Percentiles rank a stretch among this genome's conserved stretches.
phyloP scores from a whole-genome alignment of 2,888 invertebrate genomes.

The Callimorpha dominula region DNA sequence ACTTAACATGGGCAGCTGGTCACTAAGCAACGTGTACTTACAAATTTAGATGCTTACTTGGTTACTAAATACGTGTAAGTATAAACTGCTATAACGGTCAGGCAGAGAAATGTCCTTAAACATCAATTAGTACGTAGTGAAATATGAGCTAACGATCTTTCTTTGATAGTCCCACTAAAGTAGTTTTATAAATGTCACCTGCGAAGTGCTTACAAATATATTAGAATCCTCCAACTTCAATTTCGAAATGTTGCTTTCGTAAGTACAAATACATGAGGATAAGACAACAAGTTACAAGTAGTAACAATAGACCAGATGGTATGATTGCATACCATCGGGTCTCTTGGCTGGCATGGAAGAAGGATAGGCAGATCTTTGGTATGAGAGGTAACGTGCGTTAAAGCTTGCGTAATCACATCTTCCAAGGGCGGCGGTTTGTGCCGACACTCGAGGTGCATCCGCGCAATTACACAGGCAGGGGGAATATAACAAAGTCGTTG shows the following conservation, averaged over 20 bases:
- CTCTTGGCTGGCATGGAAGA: background rate
- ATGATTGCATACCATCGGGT: background rate
- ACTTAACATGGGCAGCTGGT: background rate
- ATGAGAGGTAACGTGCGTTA: background rate
- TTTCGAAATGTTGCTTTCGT: background rate
- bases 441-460: background rate
- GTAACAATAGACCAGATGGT: background rate
- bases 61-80: background rate
- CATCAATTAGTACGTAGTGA: background rate
- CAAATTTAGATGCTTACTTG: background rate
- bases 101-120: background rate
- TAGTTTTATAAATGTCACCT: background rate
- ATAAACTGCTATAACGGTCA: background rate
- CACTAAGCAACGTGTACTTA: background rate
- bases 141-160: background rate
- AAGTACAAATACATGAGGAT: background rate
- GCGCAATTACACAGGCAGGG: background rate
- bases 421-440: background rate
- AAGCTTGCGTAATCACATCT: background rate
- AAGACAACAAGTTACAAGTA: background rate
- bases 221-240: background rate
- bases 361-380: background rate
- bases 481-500: background rate
- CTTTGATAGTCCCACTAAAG: no score
- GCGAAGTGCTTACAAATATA: background rate